Evolutionary conservation across 2,888 invertebrate species (phyloP), one percentile per base, ranked within the genome.

Genomic region (Eristalis pertinax): DNA sequence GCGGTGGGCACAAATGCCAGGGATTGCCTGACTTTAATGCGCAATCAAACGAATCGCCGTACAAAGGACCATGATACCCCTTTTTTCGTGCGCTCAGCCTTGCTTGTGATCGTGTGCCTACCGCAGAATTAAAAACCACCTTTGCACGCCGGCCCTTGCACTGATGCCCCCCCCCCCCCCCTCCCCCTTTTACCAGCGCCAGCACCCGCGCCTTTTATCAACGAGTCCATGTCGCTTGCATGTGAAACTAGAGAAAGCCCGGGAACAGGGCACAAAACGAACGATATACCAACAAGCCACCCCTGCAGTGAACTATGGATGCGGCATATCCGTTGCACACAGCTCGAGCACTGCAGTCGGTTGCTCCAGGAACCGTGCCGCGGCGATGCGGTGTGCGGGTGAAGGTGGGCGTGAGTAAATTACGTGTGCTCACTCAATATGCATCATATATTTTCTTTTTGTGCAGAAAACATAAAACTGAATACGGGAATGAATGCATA

Each of bases 401-500:
- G n/a, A 68, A 24, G 50, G n/a, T 29, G 41, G 35, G 73, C 70
- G 58, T 13, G 26, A 60, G 26, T 65, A 65, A 82, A 70, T 81
- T 78, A 86, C 82, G 74, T 86, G 73, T 77, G 81, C 85, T 74
- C 85, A 74, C 85, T 77, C 64, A 85, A 85, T 81, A 81, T 85
- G 86, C 82, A 86, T 86, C 82, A 86, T 86, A 75, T 82, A 78
- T 82, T 85, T 68, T 76, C 60, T 56, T 75, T 75, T 64, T 60
- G 73, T n/a, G n/a, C 74, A 64, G 62, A 68, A 69, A 81, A 86
- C 81, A 78, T 75, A 78, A 82, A 86, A 86, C 69, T 58, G 78
- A 82, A 82, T 74, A 41, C 82, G 70, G 79, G 72, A 86, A 82
- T 67, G 74, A 86, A 82, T 83, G 83, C 87, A 87, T 87, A 87